These are phyloP conservation scores for Trichogramma pretiosum DNA, from an alignment of 1,140 invertebrate species.

Conservation along the genomic window DNA sequence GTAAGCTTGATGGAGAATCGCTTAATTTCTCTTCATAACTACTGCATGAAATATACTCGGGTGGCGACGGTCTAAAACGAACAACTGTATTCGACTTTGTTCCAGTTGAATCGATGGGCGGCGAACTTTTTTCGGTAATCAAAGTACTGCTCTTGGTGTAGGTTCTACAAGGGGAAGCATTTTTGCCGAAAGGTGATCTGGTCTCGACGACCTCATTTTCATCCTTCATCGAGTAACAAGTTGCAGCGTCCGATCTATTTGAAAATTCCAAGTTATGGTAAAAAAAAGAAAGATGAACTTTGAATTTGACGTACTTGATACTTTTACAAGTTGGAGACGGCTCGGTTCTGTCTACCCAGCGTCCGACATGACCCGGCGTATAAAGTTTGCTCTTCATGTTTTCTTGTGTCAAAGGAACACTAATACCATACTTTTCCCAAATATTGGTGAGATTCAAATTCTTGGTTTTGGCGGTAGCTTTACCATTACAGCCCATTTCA, in stretches of 20 bases:
- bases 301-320: constrained; percentile 1
- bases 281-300: background rate
- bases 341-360: background rate
- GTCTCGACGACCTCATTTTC: no score
- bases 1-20: background rate
- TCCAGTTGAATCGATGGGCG: background rate
- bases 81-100: background rate
- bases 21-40: background rate
- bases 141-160: background rate
- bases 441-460: background rate
- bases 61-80: constrained; percentile 10
- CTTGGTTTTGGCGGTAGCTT: background rate
- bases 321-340: background rate
- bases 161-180: background rate
- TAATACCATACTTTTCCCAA: background rate
- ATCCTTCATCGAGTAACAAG: background rate
- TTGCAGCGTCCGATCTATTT: background rate
- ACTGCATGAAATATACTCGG: background rate
- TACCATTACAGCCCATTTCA: background rate
- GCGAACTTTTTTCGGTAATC: background rate
- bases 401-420: no score
- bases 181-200: background rate
- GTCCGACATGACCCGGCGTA: background rate
- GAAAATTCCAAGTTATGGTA: background rate
- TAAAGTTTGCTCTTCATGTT: background rate